A percentile compares a stretch with the other conserved stretches of the same genome.
Evolutionary conservation across 2,797 vertebrate species (phyloP).

Genomic region (Enteromius afrohamiltoni): DNA sequence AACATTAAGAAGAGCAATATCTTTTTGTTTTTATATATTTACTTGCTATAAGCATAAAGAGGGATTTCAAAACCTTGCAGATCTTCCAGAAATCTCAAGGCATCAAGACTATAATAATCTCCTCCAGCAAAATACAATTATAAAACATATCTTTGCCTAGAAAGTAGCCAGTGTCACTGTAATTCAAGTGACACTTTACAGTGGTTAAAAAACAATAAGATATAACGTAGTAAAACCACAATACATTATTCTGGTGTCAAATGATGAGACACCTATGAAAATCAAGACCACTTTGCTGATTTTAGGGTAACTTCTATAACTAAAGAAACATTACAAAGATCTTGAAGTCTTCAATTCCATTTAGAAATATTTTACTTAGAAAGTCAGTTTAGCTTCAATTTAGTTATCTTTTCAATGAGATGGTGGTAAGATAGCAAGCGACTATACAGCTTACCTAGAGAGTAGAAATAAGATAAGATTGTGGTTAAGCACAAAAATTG

Average conservation of each 20-base stretch:
- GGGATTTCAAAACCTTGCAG: neutral
- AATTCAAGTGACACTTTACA: too few relatives aligned
- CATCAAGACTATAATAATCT: neutral
- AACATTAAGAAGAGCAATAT: neutral
- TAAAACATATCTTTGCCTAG: too few relatives aligned
- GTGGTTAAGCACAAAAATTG: neutral
- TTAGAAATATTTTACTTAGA: neutral
- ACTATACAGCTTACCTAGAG: neutral
- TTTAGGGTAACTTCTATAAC: neutral
- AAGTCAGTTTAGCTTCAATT: neutral
- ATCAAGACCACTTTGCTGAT: neutral
- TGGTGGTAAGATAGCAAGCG: neutral
- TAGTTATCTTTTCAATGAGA: neutral
- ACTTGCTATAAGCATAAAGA: neutral
- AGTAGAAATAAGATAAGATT: neutral
- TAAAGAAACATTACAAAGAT: neutral
- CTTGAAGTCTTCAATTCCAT: neutral
- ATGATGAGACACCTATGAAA: neutral
- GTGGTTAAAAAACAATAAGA: too few relatives aligned
- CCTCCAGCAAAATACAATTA: neutral
- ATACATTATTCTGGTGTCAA: neutral
- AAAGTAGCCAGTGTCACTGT: too few relatives aligned
- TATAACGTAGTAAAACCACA: neutral
- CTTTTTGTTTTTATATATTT: neutral
- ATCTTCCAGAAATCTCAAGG: neutral